Base-by-base conservation (phyloP, 2,113 vertebrate species). In the Mobula birostris region DNA sequence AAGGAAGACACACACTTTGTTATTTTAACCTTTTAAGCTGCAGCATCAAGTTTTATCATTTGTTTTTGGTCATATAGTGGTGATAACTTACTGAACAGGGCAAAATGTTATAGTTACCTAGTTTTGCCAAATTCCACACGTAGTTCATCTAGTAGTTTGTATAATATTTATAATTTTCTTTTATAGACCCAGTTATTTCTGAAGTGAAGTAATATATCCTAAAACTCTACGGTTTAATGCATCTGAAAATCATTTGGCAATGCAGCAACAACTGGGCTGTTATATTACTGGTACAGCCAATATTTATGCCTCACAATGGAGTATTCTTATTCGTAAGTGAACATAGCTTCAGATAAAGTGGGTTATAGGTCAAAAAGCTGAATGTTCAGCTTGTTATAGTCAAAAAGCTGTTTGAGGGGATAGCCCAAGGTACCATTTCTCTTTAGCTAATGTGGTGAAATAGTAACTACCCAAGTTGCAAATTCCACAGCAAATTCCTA, bases 371-470 rank as follows among this genome's bases (percentile, higher is more conserved):
- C 85, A 58, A 21, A 90, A 58, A n/a, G 7, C 80, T 90, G n/a
- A 87, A 32, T 94, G 2, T n/a, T n/a, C n/a, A n/a, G n/a, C n/a
- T n/a, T n/a, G n/a, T n/a, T n/a, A n/a, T n/a, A n/a, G n/a, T n/a
- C n/a, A n/a, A n/a, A n/a, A n/a, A n/a, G 82, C 36, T 94, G 74
- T 24, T n/a, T 77, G 9, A 79, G 94, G 92, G 40, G 76, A 56
- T 36, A 72, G 56, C 87, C 17, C 15, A 61, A 32, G 24, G 56
- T 5, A 88, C 56, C 94, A 94, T 80, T 94, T 94, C 94, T 24
- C 95, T 95, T 76, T 94, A 94, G 87, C 95, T 94, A 94, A 83
- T 91, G 29, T 36, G 61, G 19, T 56, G 63, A 83, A 70, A 63
- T 66, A 74, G 19, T 85, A 36, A 56, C 21, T 94, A 88, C 32